phyloP scores from a whole-genome alignment of 2,797 vertebrate species.

The Paguma larvata region DNA sequence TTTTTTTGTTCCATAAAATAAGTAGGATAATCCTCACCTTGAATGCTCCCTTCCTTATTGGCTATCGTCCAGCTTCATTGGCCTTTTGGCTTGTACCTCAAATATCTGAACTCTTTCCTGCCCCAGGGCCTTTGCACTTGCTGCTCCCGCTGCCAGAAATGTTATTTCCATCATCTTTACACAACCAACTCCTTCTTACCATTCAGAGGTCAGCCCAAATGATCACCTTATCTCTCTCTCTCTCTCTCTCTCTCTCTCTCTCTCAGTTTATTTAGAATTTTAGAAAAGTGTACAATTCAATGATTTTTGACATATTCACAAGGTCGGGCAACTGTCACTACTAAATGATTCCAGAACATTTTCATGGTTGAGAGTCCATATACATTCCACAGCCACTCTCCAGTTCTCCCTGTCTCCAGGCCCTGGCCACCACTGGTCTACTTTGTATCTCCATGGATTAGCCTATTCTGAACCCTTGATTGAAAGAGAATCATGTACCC shows the following conservation, averaged over 20 bases:
- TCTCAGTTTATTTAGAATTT: background rate
- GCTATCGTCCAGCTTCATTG: background rate
- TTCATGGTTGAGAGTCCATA: background rate
- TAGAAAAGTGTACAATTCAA: background rate
- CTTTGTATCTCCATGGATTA: background rate
- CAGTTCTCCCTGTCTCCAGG: background rate
- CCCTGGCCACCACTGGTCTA: background rate
- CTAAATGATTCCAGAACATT: background rate
- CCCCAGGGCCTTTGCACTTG: conserved; percentile 11
- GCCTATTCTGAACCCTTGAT: background rate
- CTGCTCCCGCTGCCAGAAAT: background rate
- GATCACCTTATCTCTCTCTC: background rate
- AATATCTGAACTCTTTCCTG: background rate
- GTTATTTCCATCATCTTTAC: background rate
- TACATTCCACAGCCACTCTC: background rate
- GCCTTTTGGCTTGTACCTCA: conserved; percentile 15
- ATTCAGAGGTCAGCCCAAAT: background rate
- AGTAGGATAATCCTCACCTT: background rate
- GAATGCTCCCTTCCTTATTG: background rate
- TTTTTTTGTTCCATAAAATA: background rate
- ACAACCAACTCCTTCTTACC: background rate
- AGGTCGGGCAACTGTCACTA: background rate
- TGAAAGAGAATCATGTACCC: background rate
- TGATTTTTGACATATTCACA: background rate
- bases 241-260: background rate